Conservation (phyloP, 2,113 vertebrate genomes). For the Cebidichthys violaceus region DNA sequence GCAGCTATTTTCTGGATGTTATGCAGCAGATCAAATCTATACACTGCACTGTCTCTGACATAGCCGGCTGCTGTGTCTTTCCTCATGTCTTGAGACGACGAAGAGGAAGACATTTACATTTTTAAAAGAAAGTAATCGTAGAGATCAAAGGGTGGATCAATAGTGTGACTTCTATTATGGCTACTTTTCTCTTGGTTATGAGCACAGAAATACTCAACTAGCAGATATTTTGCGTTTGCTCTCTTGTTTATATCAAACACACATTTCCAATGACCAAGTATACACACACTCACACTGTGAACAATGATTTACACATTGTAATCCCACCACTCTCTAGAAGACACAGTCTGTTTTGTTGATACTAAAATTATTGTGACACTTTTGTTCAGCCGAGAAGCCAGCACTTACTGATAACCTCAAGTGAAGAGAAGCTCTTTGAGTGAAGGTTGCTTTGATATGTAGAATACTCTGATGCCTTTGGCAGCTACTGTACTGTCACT, state of each 20-base stretch:
- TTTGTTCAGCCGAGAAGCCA: slow-evolving; percentile 55
- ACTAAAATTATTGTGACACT: slow-evolving; percentile 58
- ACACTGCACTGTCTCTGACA: slow-evolving; percentile 7
- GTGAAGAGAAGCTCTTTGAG: slow-evolving; percentile 48
- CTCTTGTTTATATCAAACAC: slow-evolving; percentile 22
- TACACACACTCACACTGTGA: slow-evolving; percentile 57
- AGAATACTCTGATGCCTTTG: slow-evolving; percentile 72
- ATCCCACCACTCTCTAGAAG: slow-evolving; percentile 39
- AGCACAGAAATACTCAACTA: neutral
- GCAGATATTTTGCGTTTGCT: slow-evolving; percentile 26
- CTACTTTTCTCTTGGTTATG: slow-evolving; percentile 12
- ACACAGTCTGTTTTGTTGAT: slow-evolving; percentile 51
- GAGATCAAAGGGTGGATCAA: neutral
- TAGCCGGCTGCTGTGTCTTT: slow-evolving; percentile 30
- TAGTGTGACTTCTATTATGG: slow-evolving; percentile 10
- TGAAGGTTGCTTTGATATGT: slow-evolving; percentile 60
- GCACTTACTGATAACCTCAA: slow-evolving; percentile 66
- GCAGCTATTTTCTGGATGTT: slow-evolving; percentile 15
- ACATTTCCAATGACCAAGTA: slow-evolving; percentile 40
- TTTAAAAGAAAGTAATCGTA: slow-evolving; percentile 5
- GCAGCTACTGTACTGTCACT: slow-evolving; percentile 79
- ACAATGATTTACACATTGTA: slow-evolving; percentile 51
- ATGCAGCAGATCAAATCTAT: slow-evolving; percentile 28
- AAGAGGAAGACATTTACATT: slow-evolving; percentile 32
- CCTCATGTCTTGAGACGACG: slow-evolving; percentile 57